Base-by-base conservation (phyloP, 2,888 invertebrate genomes). In the Drosophila paramelanica region DNA sequence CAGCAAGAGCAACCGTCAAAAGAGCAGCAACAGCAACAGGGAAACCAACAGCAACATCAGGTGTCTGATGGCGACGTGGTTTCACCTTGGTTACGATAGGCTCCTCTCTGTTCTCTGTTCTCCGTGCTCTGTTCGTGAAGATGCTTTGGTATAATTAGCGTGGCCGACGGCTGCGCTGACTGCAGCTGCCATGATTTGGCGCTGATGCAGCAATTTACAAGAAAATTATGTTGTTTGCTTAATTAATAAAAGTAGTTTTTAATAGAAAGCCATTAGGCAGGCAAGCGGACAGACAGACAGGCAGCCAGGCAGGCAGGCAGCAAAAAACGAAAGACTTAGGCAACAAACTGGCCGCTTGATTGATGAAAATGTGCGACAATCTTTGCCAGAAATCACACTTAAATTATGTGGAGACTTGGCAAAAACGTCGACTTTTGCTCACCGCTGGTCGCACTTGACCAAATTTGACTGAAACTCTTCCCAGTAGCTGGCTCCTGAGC, bases 191-290 rank as follows among this genome's bases (percentile, higher is more conserved):
- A 81, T 81, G 74, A 79, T 85, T 75, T 86, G 86, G 77, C 73
- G 83, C 76, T 86, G 86, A 86, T 87, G 79, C 86, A 77, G 86
- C 88, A 73, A 71, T 83, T 88, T 88, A 86, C 86, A 83, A 66
- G 69, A 71, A 77, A 88, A 88, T 87, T 88, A 88, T 88, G 88
- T 83, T 88, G 86, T 86, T 87, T 88, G 77, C 76, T 82, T 86
- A 86, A 88, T 86, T 86, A 88, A 86, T 88, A 88, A 86, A 86
- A 86, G 85, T 88, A 77, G 84, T 85, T 88, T 86, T 85, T 88
- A 88, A 86, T 88, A 85, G 82, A 80, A 74, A 69, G 68, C 62
- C 70, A 85, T 85, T 82, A 84, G 76, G 61, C 49, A 60, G 57
- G 27, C 57, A 31, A 42, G 20, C 31, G 25, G 3, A 5, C 55